A percentile compares a stretch with the other conserved stretches of the same genome.
Conservation (phyloP, 2,113 vertebrate genomes). For the Morphnarchus princeps region DNA sequence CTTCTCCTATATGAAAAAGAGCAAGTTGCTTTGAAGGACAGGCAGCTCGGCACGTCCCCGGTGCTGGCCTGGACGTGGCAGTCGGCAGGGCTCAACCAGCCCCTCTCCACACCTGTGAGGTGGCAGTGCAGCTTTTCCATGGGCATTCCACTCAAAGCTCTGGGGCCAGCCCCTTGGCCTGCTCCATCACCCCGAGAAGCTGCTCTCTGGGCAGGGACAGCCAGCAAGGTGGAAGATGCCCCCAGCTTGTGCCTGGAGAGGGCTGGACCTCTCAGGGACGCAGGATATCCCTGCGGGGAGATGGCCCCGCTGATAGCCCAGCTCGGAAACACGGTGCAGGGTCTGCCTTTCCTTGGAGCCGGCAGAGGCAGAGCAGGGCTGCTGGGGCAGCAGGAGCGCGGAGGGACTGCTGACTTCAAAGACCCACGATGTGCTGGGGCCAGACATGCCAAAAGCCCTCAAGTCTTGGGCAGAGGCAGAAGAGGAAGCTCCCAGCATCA, state of each 20-base stretch:
- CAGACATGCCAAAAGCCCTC: neutral
- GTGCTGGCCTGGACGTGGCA: neutral
- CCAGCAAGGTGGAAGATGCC: neutral
- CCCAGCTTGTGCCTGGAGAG: neutral
- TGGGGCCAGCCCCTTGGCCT: neutral
- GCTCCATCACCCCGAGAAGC: neutral
- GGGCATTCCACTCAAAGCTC: neutral
- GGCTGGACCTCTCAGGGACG: neutral
- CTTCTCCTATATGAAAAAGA: neutral
- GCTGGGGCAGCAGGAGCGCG: neutral
- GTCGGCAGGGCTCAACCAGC: neutral
- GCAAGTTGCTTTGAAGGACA: neutral
- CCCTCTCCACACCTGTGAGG: neutral
- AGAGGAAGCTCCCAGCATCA: slow-evolving; percentile 65
- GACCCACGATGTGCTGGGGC: neutral
- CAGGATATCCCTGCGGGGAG: neutral
- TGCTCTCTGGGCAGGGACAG: neutral
- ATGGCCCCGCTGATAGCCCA: neutral
- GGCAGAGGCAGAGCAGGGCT: neutral
- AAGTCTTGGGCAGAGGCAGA: neutral
- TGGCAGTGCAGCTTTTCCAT: neutral
- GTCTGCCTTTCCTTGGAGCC: neutral
- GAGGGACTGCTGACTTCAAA: neutral
- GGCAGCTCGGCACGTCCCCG: neutral
- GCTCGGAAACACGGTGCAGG: neutral